phyloP scores from a whole-genome alignment of 2,797 vertebrate genomes.

The Loriculus beryllinus region DNA sequence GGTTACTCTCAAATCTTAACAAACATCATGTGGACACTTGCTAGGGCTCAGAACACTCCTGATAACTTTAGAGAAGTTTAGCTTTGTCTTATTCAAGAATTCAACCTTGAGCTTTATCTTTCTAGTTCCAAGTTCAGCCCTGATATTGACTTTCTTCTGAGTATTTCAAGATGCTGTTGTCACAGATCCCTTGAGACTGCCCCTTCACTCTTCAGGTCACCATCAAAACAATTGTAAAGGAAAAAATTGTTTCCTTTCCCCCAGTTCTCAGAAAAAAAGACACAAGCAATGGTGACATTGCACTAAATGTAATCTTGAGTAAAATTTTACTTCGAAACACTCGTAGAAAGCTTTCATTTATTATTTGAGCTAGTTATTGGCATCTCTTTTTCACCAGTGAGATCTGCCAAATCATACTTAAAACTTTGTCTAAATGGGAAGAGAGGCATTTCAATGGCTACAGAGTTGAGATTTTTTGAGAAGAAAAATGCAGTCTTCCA shows the following conservation, averaged over 20 bases:
- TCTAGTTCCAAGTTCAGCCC: not conserved
- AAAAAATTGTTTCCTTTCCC: not conserved
- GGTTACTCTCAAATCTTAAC: not conserved
- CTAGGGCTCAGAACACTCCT: not conserved
- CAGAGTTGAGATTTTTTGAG: not conserved
- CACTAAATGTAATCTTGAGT: not conserved
- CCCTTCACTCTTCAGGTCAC: not conserved
- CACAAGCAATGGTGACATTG: not conserved
- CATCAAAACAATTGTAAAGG: not conserved
- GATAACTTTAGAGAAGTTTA: not conserved
- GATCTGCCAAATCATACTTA: not conserved
- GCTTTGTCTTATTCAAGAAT: not conserved
- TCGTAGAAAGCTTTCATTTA: not conserved
- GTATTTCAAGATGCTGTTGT: not conserved
- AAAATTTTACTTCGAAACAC: not conserved
- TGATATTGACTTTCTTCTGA: not conserved
- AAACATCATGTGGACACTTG: not conserved
- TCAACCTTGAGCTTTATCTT: not conserved
- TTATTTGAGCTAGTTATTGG: not conserved
- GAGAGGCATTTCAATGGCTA: not conserved
- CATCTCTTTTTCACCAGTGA: not conserved
- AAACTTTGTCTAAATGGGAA: not conserved
- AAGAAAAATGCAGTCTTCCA: not conserved
- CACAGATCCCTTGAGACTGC: not conserved
- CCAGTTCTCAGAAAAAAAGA: not conserved